These are phyloP conservation scores for Piprites chloris DNA, from an alignment of 2,113 vertebrate genomes.

Conservation along the genomic window DNA sequence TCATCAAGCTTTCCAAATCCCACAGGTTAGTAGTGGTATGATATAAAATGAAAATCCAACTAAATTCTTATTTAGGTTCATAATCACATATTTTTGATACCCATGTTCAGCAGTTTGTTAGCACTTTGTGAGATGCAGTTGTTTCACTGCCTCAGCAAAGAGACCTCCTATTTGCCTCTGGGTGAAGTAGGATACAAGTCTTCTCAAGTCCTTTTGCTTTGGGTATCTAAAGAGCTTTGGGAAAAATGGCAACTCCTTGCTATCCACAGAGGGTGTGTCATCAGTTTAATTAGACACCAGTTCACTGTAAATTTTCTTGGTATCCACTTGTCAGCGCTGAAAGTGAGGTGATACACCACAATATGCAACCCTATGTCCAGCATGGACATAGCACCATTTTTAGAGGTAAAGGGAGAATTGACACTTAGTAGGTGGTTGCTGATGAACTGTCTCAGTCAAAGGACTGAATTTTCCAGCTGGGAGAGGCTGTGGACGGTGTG, in stretches of 20 bases:
- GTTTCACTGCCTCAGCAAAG: neutral
- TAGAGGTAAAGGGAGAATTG: neutral
- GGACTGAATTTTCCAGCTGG: neutral
- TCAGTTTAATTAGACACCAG: neutral
- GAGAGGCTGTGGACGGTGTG: neutral
- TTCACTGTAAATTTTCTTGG: neutral
- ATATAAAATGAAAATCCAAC: neutral
- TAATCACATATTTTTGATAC: neutral
- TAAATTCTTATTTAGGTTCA: neutral
- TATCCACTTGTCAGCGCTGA: neutral
- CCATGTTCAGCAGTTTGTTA: neutral
- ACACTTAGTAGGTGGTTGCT: neutral
- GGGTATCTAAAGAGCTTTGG: neutral
- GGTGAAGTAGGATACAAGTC: neutral
- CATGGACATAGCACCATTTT: neutral
- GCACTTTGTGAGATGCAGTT: neutral
- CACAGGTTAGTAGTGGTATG: neutral
- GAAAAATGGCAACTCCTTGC: neutral
- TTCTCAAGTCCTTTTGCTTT: conserved; percentile 3
- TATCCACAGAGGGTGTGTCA: neutral
- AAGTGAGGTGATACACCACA: neutral
- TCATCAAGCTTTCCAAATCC: neutral
- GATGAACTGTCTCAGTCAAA: neutral
- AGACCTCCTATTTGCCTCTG: neutral
- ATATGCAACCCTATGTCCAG: neutral